These are phyloP conservation scores for Melanotus villosus DNA, from an alignment of 2,888 invertebrate species.

Conservation along the genomic window DNA sequence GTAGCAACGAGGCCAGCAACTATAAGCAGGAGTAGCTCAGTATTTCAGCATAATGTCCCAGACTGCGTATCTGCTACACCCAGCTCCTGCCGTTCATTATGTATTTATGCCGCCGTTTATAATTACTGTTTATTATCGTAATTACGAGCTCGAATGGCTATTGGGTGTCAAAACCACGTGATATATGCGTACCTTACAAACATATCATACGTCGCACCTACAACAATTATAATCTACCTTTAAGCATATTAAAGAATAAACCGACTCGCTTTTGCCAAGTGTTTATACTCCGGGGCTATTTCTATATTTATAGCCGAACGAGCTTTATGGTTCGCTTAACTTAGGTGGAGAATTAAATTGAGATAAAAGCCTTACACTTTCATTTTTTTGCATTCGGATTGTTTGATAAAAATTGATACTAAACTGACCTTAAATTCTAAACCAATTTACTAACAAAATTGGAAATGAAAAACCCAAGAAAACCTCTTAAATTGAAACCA, in stretches of 20 bases:
- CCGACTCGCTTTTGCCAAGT: background rate
- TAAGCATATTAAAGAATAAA: slow-evolving; percentile 8
- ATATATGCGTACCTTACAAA: slow-evolving; percentile 54
- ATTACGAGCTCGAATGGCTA: slow-evolving; percentile 62
- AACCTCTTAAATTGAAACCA: too few species aligned
- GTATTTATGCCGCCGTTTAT: slow-evolving; percentile 65
- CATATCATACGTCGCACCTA: slow-evolving; percentile 30
- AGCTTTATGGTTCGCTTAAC: background rate
- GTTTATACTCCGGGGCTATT: background rate
- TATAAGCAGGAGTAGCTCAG: slow-evolving; percentile 50
- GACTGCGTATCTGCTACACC: slow-evolving; percentile 53
- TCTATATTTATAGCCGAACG: background rate
- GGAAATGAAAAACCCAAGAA: too few species aligned
- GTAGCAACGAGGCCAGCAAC: slow-evolving; percentile 48
- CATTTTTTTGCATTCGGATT: too few species aligned
- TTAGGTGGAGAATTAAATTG: too few species aligned
- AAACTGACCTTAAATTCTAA: too few species aligned
- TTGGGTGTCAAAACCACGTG: slow-evolving; percentile 63
- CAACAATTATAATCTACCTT: slow-evolving; percentile 18
- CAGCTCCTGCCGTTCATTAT: slow-evolving; percentile 60
- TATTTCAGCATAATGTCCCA: slow-evolving; percentile 53
- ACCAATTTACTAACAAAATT: too few species aligned
- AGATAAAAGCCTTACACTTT: too few species aligned
- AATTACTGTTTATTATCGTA: slow-evolving; percentile 67
- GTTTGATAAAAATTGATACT: too few species aligned